A percentile compares a stretch with the other conserved stretches of the same genome.
Evolutionary conservation across 1,140 invertebrate genomes (phyloP).

Genomic region (Octopus bimaculoides): DNA sequence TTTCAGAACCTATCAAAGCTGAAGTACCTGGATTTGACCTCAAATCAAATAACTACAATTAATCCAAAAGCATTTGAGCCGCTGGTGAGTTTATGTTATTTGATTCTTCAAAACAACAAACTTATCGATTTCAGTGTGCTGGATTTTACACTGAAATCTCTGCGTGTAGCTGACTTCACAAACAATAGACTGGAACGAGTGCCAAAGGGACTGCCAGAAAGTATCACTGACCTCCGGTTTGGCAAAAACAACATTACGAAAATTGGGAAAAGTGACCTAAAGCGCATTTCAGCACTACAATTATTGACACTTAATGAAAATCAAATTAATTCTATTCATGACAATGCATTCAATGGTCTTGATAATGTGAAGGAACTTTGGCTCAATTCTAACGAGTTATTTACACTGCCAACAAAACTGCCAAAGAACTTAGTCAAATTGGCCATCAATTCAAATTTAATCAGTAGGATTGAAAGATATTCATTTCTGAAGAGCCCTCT

Average conservation of each 20-base stretch:
- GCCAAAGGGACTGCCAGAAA: constrained; percentile 79
- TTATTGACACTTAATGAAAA: constrained; percentile 80
- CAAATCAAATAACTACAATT: constrained; percentile 65
- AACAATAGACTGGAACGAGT: constrained; percentile 75
- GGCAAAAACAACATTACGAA: constrained; percentile 72
- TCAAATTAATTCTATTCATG: constrained; percentile 73
- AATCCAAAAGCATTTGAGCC: constrained; percentile 64
- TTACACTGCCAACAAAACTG: constrained; percentile 69
- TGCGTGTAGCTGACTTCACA: constrained; percentile 74
- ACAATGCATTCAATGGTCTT: constrained; percentile 79
- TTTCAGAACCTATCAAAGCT: constrained; percentile 63
- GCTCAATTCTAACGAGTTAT: constrained; percentile 41
- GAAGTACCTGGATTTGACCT: constrained; percentile 63
- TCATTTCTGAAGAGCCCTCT: constrained; percentile 37
- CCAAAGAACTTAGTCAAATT: constrained; percentile 52
- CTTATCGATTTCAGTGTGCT: constrained; percentile 73
- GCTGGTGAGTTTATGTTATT: constrained; percentile 77
- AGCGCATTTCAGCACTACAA: constrained; percentile 81
- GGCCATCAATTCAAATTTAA: constrained; percentile 45
- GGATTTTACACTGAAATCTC: constrained; percentile 60
- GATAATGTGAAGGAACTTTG: constrained; percentile 75
- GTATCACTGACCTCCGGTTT: constrained; percentile 75
- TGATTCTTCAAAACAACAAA: constrained; percentile 78
- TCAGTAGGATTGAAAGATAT: constrained; percentile 40
- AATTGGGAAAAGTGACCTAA: constrained; percentile 80